Conservation (phyloP, 2,113 vertebrate genomes). For the Varanus komodoensis region DNA sequence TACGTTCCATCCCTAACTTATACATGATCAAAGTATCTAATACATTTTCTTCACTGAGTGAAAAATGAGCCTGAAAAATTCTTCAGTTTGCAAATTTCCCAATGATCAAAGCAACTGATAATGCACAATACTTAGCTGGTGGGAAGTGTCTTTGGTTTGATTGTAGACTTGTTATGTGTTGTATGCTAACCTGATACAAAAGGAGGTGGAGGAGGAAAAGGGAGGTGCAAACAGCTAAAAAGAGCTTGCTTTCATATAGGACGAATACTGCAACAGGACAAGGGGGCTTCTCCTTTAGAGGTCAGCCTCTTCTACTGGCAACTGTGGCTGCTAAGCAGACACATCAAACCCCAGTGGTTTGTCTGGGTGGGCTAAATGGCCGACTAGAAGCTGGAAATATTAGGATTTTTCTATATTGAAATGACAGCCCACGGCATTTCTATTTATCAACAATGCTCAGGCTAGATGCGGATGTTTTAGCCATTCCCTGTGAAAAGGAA, state of each 20-base stretch:
- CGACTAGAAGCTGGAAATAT: background rate
- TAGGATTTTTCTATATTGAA: background rate
- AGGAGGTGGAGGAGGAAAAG: background rate
- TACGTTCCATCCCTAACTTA: background rate
- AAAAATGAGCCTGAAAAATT: background rate
- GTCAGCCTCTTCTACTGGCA: background rate
- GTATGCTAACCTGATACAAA: too few species aligned
- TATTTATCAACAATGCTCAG: background rate
- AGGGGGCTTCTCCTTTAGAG: background rate
- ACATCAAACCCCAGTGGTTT: background rate
- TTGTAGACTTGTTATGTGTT: background rate
- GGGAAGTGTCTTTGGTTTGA: background rate
- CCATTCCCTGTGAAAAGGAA: rapidly evolving
- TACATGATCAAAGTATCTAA: background rate
- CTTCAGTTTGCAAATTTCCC: background rate
- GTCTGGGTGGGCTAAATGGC: background rate
- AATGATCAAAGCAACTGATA: background rate
- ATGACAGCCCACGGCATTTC: too few species aligned
- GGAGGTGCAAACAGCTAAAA: background rate
- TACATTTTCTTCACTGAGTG: background rate
- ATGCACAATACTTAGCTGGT: too few species aligned
- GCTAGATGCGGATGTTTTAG: background rate
- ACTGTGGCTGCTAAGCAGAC: background rate
- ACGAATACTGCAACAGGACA: background rate
- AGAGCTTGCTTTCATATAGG: background rate